Evolutionary conservation across 2,113 vertebrate species (phyloP), one percentile per base, ranked within the genome.

Genomic region (Xiphias gladius): DNA sequence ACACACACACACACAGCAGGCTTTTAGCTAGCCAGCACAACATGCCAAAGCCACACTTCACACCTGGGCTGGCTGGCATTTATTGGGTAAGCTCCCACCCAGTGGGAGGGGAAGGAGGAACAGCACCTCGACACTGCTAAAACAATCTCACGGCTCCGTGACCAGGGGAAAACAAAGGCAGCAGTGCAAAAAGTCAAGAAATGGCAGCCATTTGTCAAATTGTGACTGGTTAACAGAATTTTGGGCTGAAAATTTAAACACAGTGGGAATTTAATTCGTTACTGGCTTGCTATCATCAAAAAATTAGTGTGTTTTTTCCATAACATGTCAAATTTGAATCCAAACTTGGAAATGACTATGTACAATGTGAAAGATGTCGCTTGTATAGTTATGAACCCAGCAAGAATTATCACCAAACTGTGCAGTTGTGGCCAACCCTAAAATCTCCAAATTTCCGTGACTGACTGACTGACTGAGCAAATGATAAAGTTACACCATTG

Each of bases 11-110:
- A 87, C 85, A 84, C 85, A 84, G 89, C 80, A 82, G 82, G 78
- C 81, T 76, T 79, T 82, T 74, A 89, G 91, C 80, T 86, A 70
- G 81, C 84, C 83, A 82, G 75, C 76, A 92, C 88, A 80, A 90
- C 83, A 83, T 90, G 91, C 86, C 91, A 89, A 83, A 92, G 88
- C 85, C 83, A 90, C 91, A 94, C 93, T 94, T 94, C 92, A 93
- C 94, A 95, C 93, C 86, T 86, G 86, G 67, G 80, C 82, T 86
- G 71, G 64, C 85, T 81, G 77, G 75, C 72, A 82, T 94, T 93
- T 88, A 89, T 85, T 93, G 86, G 89, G 86, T 88, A 88, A 86
- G 89, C 87, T 84, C 86, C 82, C 85, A 82, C 87, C 72, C 61
- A 19, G 85, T 80, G 84, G 84, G 85, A 77, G 67, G 67, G 81